Conservation (phyloP, 2,113 vertebrate species). For the Poecile atricapillus region DNA sequence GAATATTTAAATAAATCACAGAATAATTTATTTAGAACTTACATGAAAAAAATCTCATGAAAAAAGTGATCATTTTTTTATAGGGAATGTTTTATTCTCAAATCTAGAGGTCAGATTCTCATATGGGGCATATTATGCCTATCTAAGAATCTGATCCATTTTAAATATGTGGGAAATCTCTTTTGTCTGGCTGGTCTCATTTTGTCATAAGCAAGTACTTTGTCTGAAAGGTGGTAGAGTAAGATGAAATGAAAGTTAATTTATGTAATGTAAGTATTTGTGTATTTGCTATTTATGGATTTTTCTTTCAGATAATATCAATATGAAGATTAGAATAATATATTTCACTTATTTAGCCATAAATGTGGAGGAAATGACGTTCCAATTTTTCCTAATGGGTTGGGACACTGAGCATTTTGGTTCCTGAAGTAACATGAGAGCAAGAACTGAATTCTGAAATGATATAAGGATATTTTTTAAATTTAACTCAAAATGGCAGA, state of each 20-base stretch:
- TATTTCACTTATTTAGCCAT: background rate
- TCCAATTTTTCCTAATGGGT: background rate
- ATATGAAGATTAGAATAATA: background rate
- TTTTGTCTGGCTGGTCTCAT: background rate
- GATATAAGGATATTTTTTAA: background rate
- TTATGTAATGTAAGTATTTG: background rate
- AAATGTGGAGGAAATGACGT: background rate
- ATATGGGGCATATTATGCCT: background rate
- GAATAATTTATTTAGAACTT: background rate
- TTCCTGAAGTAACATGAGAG: background rate
- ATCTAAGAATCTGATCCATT: background rate
- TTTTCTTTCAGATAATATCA: background rate
- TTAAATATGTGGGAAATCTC: background rate
- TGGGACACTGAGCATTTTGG: background rate
- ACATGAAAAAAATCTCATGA: background rate
- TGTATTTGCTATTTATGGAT: background rate
- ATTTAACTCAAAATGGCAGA: background rate
- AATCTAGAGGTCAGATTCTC: background rate
- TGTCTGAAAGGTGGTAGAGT: background rate
- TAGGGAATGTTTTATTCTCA: background rate
- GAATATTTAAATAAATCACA: background rate
- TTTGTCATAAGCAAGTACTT: background rate
- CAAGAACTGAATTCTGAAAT: background rate
- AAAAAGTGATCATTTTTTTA: background rate
- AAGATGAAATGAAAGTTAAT: background rate